Evolutionary conservation across 2,797 vertebrate genomes (phyloP), one percentile per base, ranked within the genome.

Genomic region (Brotula barbata): DNA sequence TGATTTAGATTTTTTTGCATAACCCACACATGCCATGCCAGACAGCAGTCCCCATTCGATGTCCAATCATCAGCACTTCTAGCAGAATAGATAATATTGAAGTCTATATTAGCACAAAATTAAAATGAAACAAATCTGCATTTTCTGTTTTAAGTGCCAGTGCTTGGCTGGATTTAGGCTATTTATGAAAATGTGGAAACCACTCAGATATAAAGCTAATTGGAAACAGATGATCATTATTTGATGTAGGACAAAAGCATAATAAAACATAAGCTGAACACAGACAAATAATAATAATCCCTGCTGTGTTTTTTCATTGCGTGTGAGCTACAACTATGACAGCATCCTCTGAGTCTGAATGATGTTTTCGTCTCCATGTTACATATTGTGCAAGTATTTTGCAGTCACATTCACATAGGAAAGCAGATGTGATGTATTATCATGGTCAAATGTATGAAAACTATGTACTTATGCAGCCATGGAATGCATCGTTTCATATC

Each of bases 261-360:
- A 58, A 36, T 64, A 81, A 53, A n/a, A n/a, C 73, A 80, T 64
- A 75, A 77, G 60, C 67, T 77, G 46, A 47, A 47, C 22, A 73
- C 72, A 42, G n/a, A n/a, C n/a, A n/a, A n/a, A n/a, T 62, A 36
- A 22, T 34, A 59, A 42, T 41, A 22, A 75, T 60, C 66, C 46
- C 50, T 37, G 16, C 28, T 43, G 19, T 2, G 15, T 52, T 58
- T 66, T 37, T 19, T 21, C 39, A 21, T 36, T 11, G 67, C 58
- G 51, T 46, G 16, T 15, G 28, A 14, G 12, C 14, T 41, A 11
- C 52, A 64, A 33, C 39, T 19, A 23, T 62, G 25, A 43, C 14
- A 20, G 16, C 36, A 10, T 48, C 58, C 10, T 22, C 22, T 25
- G 5, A 28, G 47, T 34, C n/a, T 22, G 22, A 46, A 8, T 22